A percentile compares a stretch with the other conserved stretches of the same genome.
Conservation (phyloP, 2,797 vertebrate genomes). For the Lemur catta region DNA sequence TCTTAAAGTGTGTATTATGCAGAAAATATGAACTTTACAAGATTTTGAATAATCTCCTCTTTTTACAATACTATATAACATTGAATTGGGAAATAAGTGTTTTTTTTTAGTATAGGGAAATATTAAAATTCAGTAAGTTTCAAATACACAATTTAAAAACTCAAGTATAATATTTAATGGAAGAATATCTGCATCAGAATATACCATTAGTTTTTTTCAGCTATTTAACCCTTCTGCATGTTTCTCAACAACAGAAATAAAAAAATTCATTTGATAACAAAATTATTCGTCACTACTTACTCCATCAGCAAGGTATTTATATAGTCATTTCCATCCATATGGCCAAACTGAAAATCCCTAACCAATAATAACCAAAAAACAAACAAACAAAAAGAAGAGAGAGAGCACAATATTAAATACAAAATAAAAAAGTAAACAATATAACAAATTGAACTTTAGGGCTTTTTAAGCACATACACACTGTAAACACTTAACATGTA, state of each 20-base stretch:
- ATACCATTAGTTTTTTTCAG: not conserved
- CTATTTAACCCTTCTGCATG: not conserved
- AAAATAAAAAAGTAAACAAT: not conserved
- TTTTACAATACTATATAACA: not conserved
- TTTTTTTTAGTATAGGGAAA: not conserved
- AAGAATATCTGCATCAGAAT: not conserved
- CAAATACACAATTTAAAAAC: slow-evolving; percentile 7
- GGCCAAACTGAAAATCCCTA: slow-evolving; percentile 97
- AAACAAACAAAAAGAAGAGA: not conserved
- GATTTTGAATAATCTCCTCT: not conserved
- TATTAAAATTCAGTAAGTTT: slow-evolving; percentile 27
- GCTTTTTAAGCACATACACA: not conserved
- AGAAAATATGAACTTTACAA: not conserved
- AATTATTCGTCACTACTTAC: slow-evolving; percentile 87
- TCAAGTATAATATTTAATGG: not conserved
- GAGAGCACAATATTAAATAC: not conserved
- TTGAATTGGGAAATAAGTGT: not conserved
- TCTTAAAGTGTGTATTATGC: not conserved
- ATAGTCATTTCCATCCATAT: slow-evolving; percentile 98
- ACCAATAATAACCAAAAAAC: not conserved
- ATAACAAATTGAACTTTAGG: not conserved
- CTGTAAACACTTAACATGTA: not conserved
- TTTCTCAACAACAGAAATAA: slow-evolving; percentile 33
- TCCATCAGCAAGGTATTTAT: slow-evolving; percentile 99
- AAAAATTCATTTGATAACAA: not conserved